Evolutionary conservation across 2,797 vertebrate species (phyloP).

Genomic region (Eulemur mongoz): DNA sequence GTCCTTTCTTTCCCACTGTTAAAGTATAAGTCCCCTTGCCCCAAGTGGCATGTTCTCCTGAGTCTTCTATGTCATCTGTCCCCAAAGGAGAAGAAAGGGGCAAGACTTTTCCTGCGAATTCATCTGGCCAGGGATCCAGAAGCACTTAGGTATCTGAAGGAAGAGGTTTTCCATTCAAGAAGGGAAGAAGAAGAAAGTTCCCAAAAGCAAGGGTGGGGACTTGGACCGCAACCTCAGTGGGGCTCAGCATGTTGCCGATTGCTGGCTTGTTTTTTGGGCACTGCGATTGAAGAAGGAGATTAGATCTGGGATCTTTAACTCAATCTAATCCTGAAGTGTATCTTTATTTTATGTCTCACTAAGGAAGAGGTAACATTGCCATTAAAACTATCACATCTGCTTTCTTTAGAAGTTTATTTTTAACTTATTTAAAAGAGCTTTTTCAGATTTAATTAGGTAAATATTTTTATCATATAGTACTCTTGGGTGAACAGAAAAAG

Average conservation of each 20-base stretch:
- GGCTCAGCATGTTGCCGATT: neutral
- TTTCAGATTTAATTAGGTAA: constrained; percentile 14
- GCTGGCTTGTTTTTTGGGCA: neutral
- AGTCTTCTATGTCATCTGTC: neutral
- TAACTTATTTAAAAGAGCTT: neutral
- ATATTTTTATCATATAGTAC: neutral
- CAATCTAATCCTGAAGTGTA: neutral
- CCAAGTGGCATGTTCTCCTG: neutral
- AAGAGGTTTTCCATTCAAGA: neutral
- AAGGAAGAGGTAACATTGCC: neutral
- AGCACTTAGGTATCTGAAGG: neutral
- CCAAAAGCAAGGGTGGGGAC: neutral
- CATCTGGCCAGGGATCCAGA: neutral
- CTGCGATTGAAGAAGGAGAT: neutral
- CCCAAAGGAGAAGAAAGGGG: neutral
- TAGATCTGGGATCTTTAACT: neutral
- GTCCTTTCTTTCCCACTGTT: neutral
- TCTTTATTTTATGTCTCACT: neutral
- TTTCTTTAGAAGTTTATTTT: neutral
- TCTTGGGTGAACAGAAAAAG: neutral
- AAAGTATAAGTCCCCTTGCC: neutral
- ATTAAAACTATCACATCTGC: neutral
- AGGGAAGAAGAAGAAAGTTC: neutral
- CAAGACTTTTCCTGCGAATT: neutral
- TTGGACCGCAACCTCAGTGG: neutral